Evolutionary conservation across 1,140 invertebrate genomes (phyloP).

Genomic region (Holotrichia oblita): DNA sequence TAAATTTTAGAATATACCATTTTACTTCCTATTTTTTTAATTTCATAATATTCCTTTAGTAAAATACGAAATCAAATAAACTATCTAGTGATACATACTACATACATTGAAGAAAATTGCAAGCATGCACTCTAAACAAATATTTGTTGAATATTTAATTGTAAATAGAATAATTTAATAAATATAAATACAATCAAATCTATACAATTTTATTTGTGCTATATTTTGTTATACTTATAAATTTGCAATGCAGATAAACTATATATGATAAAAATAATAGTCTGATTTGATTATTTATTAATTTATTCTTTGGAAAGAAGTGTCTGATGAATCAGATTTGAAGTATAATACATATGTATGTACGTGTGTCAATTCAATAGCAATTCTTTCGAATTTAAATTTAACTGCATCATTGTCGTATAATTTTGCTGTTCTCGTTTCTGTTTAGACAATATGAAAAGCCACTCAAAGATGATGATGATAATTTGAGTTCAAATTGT

Average conservation of each 20-base stretch:
- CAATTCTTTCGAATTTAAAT: not conserved
- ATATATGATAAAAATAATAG: not conserved
- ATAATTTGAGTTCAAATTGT: not conserved
- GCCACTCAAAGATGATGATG: not conserved
- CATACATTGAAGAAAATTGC: no score
- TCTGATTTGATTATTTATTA: not conserved
- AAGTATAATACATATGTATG: not conserved
- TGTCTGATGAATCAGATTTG: not conserved
- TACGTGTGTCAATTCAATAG: not conserved
- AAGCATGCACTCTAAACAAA: no score
- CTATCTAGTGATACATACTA: no score
- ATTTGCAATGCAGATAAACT: not conserved
- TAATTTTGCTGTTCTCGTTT: not conserved
- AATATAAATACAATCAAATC: no score
- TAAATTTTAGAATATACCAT: not conserved
- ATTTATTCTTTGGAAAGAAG: not conserved
- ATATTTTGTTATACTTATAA: not conserved
- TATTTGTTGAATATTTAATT: no score
- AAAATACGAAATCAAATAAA: no score
- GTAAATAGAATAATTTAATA: no score
- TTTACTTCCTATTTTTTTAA: not conserved
- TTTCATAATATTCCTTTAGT: not conserved
- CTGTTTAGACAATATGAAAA: not conserved
- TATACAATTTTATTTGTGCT: no score
- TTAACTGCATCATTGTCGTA: not conserved